A percentile compares a stretch with the other conserved stretches of the same genome.
Evolutionary conservation across 1,140 invertebrate species (phyloP).

Genomic region (Brachionus rubens): DNA sequence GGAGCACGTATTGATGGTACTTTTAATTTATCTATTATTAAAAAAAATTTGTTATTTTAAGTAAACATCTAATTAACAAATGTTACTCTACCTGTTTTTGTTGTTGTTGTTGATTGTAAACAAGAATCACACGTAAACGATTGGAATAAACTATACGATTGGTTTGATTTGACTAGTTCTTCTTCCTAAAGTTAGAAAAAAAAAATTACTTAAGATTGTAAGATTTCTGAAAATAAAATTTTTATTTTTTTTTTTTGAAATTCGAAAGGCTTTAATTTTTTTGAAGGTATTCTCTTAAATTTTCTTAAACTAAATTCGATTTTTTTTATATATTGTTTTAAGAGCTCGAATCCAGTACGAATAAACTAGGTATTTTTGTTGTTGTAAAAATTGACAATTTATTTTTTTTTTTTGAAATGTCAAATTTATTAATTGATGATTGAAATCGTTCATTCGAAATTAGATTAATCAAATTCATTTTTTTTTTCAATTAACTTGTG

Average conservation of each 20-base stretch:
- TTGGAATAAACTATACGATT: slow-evolving; percentile 3
- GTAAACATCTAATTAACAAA: neutral
- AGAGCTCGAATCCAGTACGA: too few relatives aligned
- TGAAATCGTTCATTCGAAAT: too few relatives aligned
- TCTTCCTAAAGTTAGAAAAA: slow-evolving; percentile 2
- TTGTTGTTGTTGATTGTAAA: too few relatives aligned
- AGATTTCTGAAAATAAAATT: neutral
- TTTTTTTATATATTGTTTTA: too few relatives aligned
- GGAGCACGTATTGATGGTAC: slow-evolving; percentile 4
- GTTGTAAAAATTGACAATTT: too few relatives aligned
- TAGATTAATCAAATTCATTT: too few relatives aligned
- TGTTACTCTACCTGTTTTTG: neutral
- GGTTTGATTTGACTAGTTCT: slow-evolving; percentile 21
- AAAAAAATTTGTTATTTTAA: neutral
- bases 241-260: neutral
- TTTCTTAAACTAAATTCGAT: too few relatives aligned
- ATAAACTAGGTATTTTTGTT: too few relatives aligned
- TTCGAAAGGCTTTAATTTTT: neutral
- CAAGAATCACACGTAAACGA: slow-evolving; percentile 19
- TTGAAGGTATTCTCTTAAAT: too few relatives aligned
- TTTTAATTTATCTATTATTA: slow-evolving; percentile 23
- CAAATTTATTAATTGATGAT: too few relatives aligned
- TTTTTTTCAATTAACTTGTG: too few relatives aligned
- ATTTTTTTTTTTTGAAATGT: too few relatives aligned
- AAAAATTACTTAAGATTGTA: neutral